phyloP scores from a whole-genome alignment of 1,140 invertebrate species.

The Heliconius nattereri region DNA sequence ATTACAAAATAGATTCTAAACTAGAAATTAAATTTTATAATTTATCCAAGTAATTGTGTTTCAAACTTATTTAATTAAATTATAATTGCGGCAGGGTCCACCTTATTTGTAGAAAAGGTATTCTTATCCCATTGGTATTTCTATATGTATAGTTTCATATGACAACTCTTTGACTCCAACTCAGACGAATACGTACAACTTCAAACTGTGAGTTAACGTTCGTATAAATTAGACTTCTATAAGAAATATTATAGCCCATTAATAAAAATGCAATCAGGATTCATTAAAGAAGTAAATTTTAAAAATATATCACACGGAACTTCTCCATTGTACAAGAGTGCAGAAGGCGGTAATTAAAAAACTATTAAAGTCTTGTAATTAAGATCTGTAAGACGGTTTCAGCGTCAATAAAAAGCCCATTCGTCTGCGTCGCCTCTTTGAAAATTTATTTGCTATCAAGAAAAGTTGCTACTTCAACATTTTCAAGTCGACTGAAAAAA shows the following conservation, averaged over 20 bases:
- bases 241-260: neutral
- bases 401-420: conserved; percentile 14
- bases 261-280: neutral
- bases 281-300: neutral
- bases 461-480: conserved; percentile 11
- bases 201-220: neutral
- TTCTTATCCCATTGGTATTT: no score
- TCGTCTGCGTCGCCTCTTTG: conserved; percentile 15
- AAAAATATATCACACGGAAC: conserved; percentile 5
- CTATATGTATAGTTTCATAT: no score
- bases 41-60: no score
- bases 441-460: conserved; percentile 8
- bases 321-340: conserved; percentile 11
- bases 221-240: neutral
- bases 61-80: no score
- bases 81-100: no score
- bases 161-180: neutral
- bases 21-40: neutral
- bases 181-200: neutral
- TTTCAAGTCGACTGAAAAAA: neutral
- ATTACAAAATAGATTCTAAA: neutral
- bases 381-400: conserved; percentile 20
- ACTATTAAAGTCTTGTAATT: conserved; percentile 21
- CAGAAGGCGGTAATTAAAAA: conserved; percentile 22
- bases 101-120: no score